Base-by-base conservation (phyloP, 1,140 invertebrate species). In the Holcopasites calliopsidis region DNA sequence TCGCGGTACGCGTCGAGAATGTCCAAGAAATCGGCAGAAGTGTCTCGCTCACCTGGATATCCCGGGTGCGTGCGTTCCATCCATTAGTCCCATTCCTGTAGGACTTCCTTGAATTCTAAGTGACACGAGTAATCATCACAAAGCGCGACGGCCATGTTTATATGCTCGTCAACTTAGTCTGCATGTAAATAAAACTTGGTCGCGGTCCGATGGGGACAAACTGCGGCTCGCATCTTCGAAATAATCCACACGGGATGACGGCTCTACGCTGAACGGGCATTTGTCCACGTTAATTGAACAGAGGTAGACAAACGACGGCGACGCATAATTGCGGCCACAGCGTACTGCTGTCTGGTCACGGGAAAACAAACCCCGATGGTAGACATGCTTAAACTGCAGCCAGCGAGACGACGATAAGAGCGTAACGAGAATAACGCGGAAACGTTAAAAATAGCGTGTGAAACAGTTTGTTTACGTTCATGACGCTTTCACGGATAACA, bases 101-200 rank as follows among this genome's bases (percentile, higher is more conserved):
- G 47, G 60, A 61, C 65, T 49, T 38, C 26, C 28, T 58, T 16
- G 33, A 42, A 42, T 64, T 40, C 44, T 47, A 54, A 66, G 47
- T 65, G 60, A 44, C 78, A 65, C 78, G 35, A 64, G 58, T 71
- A 62, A 82, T 66, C 74, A 71, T 80, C 79, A 80, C 73, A 80
- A 80, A 80, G 66, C 78, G 33, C 79, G 79, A 82, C 79, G 66
- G 79, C 79, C 79, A 82, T 82, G 79, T 82, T 81, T 82, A 82
- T 82, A 82, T 66, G 40, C 72, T 61, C 54, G 76, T 66, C 71
- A 52, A 47, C 71, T 74, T 31, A 55, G 71, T 55, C 62, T 66
- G 49, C 71, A 38, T 64, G 71, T 74, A 74, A 74, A 74, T 74
- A 74, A 73, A 55, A 66, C 13, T 74, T 54, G 21, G 23, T 66